These are phyloP conservation scores for Phytoseiulus persimilis DNA, from an alignment of 2,888 invertebrate genomes.

Conservation along the genomic window DNA sequence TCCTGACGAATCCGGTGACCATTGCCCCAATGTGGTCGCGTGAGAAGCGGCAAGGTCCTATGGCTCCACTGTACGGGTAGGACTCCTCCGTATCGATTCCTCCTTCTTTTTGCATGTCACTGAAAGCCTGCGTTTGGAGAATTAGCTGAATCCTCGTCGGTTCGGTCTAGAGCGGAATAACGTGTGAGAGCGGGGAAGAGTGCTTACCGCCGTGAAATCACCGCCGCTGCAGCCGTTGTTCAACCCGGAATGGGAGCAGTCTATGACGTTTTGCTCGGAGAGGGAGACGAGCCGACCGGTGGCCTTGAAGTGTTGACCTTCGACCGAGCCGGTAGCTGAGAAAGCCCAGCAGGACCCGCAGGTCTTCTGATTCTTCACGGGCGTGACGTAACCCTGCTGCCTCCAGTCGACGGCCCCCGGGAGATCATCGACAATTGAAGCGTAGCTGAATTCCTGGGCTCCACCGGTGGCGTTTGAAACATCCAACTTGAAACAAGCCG, in stretches of 20 bases:
- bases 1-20: constrained; percentile 70
- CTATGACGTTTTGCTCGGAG: constrained; percentile 51
- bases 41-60: constrained; percentile 52
- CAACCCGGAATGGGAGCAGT: constrained; percentile 49
- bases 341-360: constrained; percentile 54
- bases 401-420: constrained; percentile 47
- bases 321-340: constrained; percentile 50
- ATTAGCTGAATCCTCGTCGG: neutral
- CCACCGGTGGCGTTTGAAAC: neutral
- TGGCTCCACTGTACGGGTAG: constrained; percentile 71
- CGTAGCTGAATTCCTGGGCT: too few species aligned
- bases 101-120: constrained; percentile 51
- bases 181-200: too few species aligned
- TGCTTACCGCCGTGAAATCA: neutral
- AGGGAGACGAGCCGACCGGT: constrained; percentile 49
- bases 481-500: neutral
- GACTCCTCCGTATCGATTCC: constrained; percentile 79
- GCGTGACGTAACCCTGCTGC: constrained; percentile 47
- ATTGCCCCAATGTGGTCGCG: constrained; percentile 63
- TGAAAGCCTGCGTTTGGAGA: neutral
- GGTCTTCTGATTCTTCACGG: constrained; percentile 47
- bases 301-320: constrained; percentile 50
- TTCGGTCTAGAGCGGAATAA: too few species aligned
- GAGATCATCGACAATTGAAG: neutral
- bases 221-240: constrained; percentile 52